Base-by-base conservation (phyloP, 2,113 vertebrate genomes). In the Actinemys pallida region DNA sequence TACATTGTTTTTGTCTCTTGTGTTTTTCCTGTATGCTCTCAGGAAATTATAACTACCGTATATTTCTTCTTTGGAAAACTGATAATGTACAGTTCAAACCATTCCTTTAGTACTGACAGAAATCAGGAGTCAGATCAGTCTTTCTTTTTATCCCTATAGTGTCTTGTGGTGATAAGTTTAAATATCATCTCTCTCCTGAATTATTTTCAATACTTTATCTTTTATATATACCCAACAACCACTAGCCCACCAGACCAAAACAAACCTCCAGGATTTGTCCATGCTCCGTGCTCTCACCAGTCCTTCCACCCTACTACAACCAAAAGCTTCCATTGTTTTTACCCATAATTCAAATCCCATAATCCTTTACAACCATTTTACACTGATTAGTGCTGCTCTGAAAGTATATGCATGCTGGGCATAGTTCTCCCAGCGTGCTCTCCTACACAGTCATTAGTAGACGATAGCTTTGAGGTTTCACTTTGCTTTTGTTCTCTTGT, bases 401-500 rank as follows among this genome's bases (percentile, higher is more conserved):
- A 47, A 87, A 86, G 42, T 83, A 52, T 89, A 80, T 89, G n/a
- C 65, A 72, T 20, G 65, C 65, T 39, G 65, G 65, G 19, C 35
- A 22, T 10, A 39, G n/a, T 39, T 72, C 65, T 72, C 19, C 8
- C 9, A 5, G 47, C 76, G 54, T 86, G 3, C 80, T 93, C 92
- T 93, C 31, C n/a, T 69, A 9, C 59, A 4, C 59, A 47, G 75
- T 78, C 24, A 12, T 42, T 45, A 76, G 72, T 27, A 45, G 72
- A 45, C 5, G 3, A 49, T 49, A 84, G 35, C 87, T 84, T 86
- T 81, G 47, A 94, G 86, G 13, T 90, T 90, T 94, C 79, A 31
- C 65, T 93, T 90, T 52, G 59, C 13, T 45, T 93, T 96, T 93
- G 13, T 94, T 94, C 89, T 80, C 88, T 82, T 89, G 69, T 84